Conservation (phyloP, 2,888 invertebrate genomes). For the Scaptomyza polygonia region DNA sequence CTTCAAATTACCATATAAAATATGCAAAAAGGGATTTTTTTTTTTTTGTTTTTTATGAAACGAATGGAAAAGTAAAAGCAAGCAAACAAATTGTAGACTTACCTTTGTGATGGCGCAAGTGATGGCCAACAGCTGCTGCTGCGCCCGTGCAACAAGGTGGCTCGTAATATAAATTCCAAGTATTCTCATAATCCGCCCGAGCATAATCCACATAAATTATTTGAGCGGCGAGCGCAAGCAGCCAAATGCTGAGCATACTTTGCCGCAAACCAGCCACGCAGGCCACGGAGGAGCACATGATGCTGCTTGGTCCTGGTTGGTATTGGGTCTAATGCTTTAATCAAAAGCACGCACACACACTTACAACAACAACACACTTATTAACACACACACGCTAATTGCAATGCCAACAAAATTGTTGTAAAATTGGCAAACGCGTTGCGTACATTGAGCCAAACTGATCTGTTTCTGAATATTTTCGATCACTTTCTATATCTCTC, state of each 20-base stretch:
- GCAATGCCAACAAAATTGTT: constrained; percentile 35
- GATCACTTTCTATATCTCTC: neutral
- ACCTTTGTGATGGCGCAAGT: constrained; percentile 91
- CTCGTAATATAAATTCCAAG: constrained; percentile 90
- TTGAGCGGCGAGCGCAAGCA: constrained; percentile 64
- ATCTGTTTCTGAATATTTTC: constrained; percentile 18
- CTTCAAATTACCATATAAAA: constrained; percentile 35
- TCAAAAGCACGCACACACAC: constrained; percentile 14
- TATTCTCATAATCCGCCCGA: constrained; percentile 87
- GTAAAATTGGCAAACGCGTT: constrained; percentile 22
- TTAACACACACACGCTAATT: constrained; percentile 18
- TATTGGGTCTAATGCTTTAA: constrained; percentile 2
- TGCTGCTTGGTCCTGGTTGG: constrained; percentile 20
- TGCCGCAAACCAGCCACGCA: constrained; percentile 18
- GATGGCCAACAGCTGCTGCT: constrained; percentile 86
- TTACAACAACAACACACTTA: neutral
- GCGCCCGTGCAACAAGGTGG: constrained; percentile 89
- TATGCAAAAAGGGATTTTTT: constrained; percentile 31
- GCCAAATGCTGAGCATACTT: constrained; percentile 54
- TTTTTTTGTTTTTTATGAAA: too few relatives aligned
- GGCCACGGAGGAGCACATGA: constrained; percentile 42
- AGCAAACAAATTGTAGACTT: constrained; percentile 73
- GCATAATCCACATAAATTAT: constrained; percentile 84
- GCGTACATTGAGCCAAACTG: constrained; percentile 55
- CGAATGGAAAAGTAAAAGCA: neutral